Base-by-base conservation (phyloP, 1,140 invertebrate species). In the Schlechtendalia chinensis region DNA sequence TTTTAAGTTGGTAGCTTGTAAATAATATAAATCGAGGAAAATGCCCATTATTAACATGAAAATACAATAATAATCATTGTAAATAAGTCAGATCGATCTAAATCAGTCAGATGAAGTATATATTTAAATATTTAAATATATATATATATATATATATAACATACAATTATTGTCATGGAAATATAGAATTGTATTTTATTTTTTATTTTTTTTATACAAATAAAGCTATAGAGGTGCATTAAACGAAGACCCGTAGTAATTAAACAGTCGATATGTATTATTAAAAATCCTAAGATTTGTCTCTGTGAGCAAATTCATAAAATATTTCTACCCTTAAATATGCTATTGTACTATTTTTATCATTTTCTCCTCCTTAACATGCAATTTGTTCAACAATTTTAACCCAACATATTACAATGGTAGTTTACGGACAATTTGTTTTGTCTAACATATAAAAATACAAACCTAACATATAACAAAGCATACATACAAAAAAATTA, bases 391-490 rank as follows among this genome's bases (percentile, higher is more conserved):
- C 16, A 72, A 71, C 5, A 45, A 63, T 79, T 63, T 79, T 63
- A 61, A 29, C 61, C 58, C 1, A 58, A 61, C 54, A 75, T 56
- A 58, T 75, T 75, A 74, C 56, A 77, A 77, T 75, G 72, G 72
- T 58, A 29, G 24, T 59, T 47, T 32, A 77, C 29, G 29, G 24
- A 69, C n/a, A 69, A 69, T 11, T 19, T 63, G 39, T 47, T 61
- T 63, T 29, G 39, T 27, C 75, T 22, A 63, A 45, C 39, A 59
- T 45, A 75, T 27, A 58, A 39, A 75, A 56, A 75, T 58, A 77
- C 50, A 79, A 79, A 79, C 39, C 58, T 63, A 79, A 79, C 75
- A 79, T 58, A 77, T 79, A 79, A 79, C 75, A 79, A 79, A 79
- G 53, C 56, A 45, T 45, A 79, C 59, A 50, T 61, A 61, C 47